phyloP scores from a whole-genome alignment of 2,113 vertebrate species.

The Ageneiosus marmoratus region DNA sequence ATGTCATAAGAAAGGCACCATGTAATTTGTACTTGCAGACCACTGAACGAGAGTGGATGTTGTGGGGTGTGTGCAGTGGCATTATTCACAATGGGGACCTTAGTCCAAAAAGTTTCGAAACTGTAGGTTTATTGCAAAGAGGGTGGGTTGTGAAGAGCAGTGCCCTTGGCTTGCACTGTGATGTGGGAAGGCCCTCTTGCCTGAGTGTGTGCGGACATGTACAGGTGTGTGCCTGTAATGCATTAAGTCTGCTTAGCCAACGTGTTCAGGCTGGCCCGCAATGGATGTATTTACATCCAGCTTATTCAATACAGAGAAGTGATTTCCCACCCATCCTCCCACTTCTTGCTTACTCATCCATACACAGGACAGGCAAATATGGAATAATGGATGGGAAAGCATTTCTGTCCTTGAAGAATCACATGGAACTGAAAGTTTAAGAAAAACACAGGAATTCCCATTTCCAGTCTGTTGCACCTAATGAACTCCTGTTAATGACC shows the following conservation, averaged over 20 bases:
- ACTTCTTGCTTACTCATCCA: constrained; percentile 57
- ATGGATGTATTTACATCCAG: constrained; percentile 72
- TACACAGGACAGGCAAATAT: constrained; percentile 37
- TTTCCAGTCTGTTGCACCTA: neutral
- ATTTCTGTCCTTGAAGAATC: constrained; percentile 53
- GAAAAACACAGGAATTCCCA: constrained; percentile 7
- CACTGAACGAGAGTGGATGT: neutral
- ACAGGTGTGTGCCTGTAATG: constrained; percentile 41
- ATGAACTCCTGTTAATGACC: neutral
- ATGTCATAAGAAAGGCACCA: neutral
- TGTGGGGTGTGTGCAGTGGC: too few relatives aligned
- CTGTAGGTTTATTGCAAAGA: neutral
- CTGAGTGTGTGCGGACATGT: neutral
- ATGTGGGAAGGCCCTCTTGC: constrained; percentile 24
- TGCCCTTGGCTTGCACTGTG: neutral
- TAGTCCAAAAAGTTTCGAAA: neutral
- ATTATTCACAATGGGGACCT: neutral
- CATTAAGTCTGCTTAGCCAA: constrained; percentile 60
- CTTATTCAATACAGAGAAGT: constrained; percentile 58
- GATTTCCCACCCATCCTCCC: constrained; percentile 67
- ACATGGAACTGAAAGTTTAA: constrained; percentile 33
- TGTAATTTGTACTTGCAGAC: neutral
- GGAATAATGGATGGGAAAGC: constrained; percentile 56
- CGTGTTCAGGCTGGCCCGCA: constrained; percentile 71
- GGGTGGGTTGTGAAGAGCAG: neutral